Evolutionary conservation across 2,113 vertebrate species (phyloP), one percentile per base, ranked within the genome.

Genomic region (Paratilapia polleni): DNA sequence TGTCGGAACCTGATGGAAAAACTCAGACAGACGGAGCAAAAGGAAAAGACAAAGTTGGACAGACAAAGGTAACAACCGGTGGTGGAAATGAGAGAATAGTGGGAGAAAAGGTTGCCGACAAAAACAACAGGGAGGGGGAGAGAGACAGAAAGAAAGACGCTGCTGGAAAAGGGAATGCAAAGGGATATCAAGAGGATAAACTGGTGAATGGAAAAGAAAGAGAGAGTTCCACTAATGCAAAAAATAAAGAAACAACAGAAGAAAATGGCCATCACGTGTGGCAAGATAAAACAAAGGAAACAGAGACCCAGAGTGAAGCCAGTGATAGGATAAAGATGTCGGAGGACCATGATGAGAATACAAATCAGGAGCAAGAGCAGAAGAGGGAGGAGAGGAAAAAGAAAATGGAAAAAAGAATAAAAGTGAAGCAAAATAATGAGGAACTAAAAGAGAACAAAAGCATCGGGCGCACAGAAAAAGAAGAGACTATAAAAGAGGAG

Each of bases 241-340:
- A 86, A 91, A 85, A 74, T 15, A 81, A 43, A 12, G 34, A 84
- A 10, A 80, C 89, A 83, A 84, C 57, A 59, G 47, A 62, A 82
- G 81, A 84, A 74, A 86, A 77, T 77, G 59, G 57, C 62, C 83
- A 38, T 86, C 76, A 77, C 20, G 20, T 82, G 63, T 62, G 84
- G 89, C 54, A 4, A 82, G 56, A 81, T 62, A 77, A 88, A 81
- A 92, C 24, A 85, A 81, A 84, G 81, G 75, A 86, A 61, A 84
- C 58, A 52, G 81, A 88, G 14, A 85, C 56, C 15, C 56, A 77
- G 66, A 85, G 73, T 77, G 77, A 79, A 77, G 64, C 20, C 59
- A 26, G 47, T 85, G 89, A 93, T 85, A 80, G 60, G 80, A 89
- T 81, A 86, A 89, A 92, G 78, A 89, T 79, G 82, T 85, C 78